A percentile compares a stretch with the other conserved stretches of the same genome.
Evolutionary conservation across 2,797 vertebrate genomes (phyloP).

Genomic region (Takifugu ocellatus): DNA sequence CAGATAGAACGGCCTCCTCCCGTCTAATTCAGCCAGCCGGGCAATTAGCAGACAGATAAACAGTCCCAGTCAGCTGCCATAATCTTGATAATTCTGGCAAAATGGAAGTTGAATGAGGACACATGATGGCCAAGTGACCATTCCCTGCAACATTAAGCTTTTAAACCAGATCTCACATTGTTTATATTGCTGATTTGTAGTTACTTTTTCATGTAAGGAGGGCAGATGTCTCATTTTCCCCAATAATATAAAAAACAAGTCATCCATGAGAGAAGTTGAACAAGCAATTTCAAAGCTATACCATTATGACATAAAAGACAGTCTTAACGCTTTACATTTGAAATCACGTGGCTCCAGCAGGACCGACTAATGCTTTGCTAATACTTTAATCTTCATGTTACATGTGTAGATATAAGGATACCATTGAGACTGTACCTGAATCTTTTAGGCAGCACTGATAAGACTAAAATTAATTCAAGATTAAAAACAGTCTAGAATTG

Average conservation of each 20-base stretch:
- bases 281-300: not conserved
- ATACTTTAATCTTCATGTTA: too few relatives aligned
- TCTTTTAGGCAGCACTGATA: too few relatives aligned
- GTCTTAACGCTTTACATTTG: too few relatives aligned
- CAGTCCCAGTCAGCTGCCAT: slow-evolving; percentile 39
- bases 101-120: slow-evolving; percentile 54
- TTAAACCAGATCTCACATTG: slow-evolving; percentile 39
- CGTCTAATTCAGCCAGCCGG: slow-evolving; percentile 51
- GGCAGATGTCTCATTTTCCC: slow-evolving; percentile 30
- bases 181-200: slow-evolving; percentile 28
- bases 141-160: slow-evolving; percentile 29
- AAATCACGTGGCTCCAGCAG: too few relatives aligned
- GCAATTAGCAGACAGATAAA: slow-evolving; percentile 60
- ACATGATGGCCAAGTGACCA: slow-evolving; percentile 24
- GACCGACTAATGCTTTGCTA: too few relatives aligned
- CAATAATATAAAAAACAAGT: slow-evolving; percentile 19
- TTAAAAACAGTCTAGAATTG: too few relatives aligned
- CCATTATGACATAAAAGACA: not conserved
- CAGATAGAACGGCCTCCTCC: not conserved
- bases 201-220: slow-evolving; percentile 14
- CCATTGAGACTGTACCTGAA: too few relatives aligned
- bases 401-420: too few relatives aligned
- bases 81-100: slow-evolving; percentile 62
- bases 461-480: too few relatives aligned
- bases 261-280: slow-evolving; percentile 11